Base-by-base conservation (phyloP, 2,113 vertebrate genomes). In the Amphiprion percula region DNA sequence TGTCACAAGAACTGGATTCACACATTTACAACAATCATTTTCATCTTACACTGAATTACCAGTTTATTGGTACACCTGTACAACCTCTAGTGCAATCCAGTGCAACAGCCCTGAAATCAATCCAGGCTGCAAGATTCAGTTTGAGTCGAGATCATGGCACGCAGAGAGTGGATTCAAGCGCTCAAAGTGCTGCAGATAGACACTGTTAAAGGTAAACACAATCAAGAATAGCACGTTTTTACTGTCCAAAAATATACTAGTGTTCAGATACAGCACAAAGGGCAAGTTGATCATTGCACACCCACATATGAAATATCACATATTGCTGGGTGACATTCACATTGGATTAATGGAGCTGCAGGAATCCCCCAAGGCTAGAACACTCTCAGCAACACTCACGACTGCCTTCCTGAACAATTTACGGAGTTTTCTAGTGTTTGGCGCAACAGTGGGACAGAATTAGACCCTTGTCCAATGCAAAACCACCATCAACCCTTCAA, bases 31-130 rank as follows among this genome's bases (percentile, higher is more conserved):
- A 46, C 19, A 28, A 63, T 54, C 14, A 55, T 70, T 39, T 77
- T 50, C 7, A 46, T 64, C 46, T 60, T 30, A n/a, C 53, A 65
- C 68, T 0, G 23, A n/a, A 28, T 69, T 33, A 47, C 55, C 54
- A 60, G 50, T 79, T 63, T 39, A 73, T 30, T 52, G 39, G 4
- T 56, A 46, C 69, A 78, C 50, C 68, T 62, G 39, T 53, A 47
- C 71, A 21, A 49, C 33, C 33, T n/a, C 16, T 16, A 68, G 63
- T 44, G 59, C 41, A 78, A 74, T 59, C 59, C 24, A 59, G 4
- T 49, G 63, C 77, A 68, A 73, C 62, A 64, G 12, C 56, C 16
- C 0, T 17, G 76, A 44, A 72, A 65, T 26, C 37, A 37, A 69
- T 26, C 19, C 9, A 52, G n/a, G 49, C 16, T 52, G 16, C 11